Base-by-base conservation (phyloP, 2,113 vertebrate species). In the Sterna hirundo region DNA sequence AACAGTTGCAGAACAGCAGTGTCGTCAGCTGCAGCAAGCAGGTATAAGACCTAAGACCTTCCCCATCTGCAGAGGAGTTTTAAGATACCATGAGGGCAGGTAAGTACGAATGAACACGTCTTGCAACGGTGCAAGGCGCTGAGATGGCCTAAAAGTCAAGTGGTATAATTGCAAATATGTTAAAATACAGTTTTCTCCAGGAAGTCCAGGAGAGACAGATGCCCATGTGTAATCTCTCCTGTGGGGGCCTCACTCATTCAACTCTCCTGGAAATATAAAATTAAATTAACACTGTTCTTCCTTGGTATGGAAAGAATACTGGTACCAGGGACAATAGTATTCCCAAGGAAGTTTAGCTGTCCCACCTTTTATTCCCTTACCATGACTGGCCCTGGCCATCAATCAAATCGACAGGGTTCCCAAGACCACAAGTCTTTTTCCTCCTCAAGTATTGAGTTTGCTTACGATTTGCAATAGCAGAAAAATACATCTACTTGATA, bases 381-480 rank as follows among this genome's bases (percentile, higher is more conserved):
- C 30, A 42, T 36, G 58, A 40, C 29, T 65, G n/a, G 9, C 34
- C 40, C n/a, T 72, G 15, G 7, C 15, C 32, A 46, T 70, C 47
- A 30, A 7, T 30, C 72, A 93, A 93, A 83, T 51, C 8, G 13
- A 49, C 14, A 21, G 57, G 84, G 75, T 76, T 94, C 42, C 49
- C 47, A 64, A 87, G 87, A 95, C 55, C 80, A 95, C 95, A 97
- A 86, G 9, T 89, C 20, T 86, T 92, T 84, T 95, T 95, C 40
- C 89, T 94, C 76, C 83, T 96, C 47, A 22, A 74, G 64, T 16
- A 86, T 46, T 84, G 54, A 83, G 76, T 96, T 96, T 91, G 68
- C 77, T 96, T 94, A 86, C 92, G 70, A 89, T 83, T 92, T 92
- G 79, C 62, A 90, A 83, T 38, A 66, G 86, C 44, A 88, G 6